Base-by-base conservation (phyloP, 2,113 vertebrate species). In the Varanus komodoensis region DNA sequence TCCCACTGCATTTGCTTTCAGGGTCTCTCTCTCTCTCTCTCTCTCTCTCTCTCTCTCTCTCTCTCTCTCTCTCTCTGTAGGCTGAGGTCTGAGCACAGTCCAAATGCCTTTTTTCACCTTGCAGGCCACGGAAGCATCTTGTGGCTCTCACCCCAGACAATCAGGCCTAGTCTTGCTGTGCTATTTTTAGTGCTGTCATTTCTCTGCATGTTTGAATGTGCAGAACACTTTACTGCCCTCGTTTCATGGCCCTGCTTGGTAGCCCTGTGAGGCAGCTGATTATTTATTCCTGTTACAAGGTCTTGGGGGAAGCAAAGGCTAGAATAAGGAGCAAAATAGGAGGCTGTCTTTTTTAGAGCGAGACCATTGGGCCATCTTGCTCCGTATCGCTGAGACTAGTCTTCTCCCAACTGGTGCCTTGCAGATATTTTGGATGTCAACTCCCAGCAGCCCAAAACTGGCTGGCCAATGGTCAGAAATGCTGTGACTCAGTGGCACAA, bases 21-120 rank as follows among this genome's bases (percentile, higher is more conserved):
- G 87, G 38, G 38, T 0, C 29, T n/a, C 14, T 1, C 61, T 64
- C 61, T 64, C 61, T 19, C 8, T 1, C 0, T 0, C 38, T 0
- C 38, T 0, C 29, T n/a, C 14, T 1, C 61, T 64, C 61, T 64
- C 61, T 19, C 8, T 1, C 0, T 0, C 0, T 0, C 38, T 0
- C 38, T 0, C 29, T n/a, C 14, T 1, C 61, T 64, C 61, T 64
- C 61, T 19, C 8, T 1, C 0, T 0, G 74, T 38, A 29, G 38
- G 1, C 25, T 8, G 71, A 25, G 84, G 61, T 78, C 54, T 71
- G 32, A 0, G 6, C 50, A 85, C 0, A 48, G 64, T 6, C 38
- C 3, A 57, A 44, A 34, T 61, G 88, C 34, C 68, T 0, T 78
- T 44, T 57, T 44, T 17, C 17, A 71, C 7, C 82, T 79, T 14